Percentiles rank a stretch among this genome's conserved stretches.
Conservation (phyloP, 2,797 vertebrate species). For the Chromobotia macracanthus region DNA sequence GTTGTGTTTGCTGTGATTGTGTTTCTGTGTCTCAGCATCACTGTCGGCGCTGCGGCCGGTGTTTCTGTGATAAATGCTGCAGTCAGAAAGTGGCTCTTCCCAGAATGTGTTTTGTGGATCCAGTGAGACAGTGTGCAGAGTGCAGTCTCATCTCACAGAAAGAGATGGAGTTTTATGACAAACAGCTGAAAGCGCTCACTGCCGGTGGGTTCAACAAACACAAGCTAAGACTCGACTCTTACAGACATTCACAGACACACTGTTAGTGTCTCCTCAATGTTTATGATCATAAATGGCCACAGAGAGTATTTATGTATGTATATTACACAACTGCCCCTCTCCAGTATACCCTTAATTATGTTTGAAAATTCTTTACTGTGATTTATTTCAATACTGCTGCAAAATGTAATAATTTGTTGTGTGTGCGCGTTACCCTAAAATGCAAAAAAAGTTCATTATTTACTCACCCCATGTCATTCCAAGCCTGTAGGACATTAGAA, state of each 20-base stretch:
- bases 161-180: conserved; percentile 93
- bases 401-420: not conserved
- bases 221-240: not conserved
- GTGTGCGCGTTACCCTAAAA: not conserved
- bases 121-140: conserved; percentile 90
- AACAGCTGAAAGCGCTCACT: conserved; percentile 90
- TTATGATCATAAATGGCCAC: conserved; percentile 12
- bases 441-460: too few relatives aligned
- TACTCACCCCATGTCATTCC: too few relatives aligned
- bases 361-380: too few relatives aligned
- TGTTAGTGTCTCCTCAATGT: not conserved
- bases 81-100: conserved; percentile 71
- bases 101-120: conserved; percentile 88
- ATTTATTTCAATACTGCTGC: not conserved
- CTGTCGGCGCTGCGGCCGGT: conserved; percentile 95
- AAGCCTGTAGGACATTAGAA: too few relatives aligned
- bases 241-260: not conserved
- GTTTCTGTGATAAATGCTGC: conserved; percentile 65
- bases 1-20: not conserved
- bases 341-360: conserved; percentile 49
- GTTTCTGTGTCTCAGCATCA: conserved; percentile 82
- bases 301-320: not conserved
- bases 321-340: conserved; percentile 9
- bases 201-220: conserved; percentile 65
- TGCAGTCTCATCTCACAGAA: conserved; percentile 88